Base-by-base conservation (phyloP, 2,888 invertebrate species). In the Machimus atricapillus region DNA sequence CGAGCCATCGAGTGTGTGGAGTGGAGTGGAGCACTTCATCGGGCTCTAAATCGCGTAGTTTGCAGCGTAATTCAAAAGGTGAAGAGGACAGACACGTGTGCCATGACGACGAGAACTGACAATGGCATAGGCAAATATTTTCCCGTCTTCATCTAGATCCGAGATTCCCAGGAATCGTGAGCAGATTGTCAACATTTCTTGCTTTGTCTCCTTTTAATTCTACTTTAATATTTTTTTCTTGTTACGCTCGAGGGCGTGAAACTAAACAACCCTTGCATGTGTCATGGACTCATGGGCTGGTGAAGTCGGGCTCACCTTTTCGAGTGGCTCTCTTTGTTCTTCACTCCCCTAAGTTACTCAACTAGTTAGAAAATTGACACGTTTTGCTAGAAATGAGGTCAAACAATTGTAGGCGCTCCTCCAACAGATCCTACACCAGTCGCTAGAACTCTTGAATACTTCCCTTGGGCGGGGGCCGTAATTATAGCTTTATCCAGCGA, bases 271-370 rank as follows among this genome's bases (percentile, higher is more conserved):
- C 37, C 37, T 37, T 34, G 34, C 76, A 76, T 76, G 34, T 37
- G 12, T 37, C 76, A 76, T 37, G 76, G 66, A 66, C 66, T 66
- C 23, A 27, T 23, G 12, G 27, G 23, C 66, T 76, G 14, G 76
- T 31, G 34, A 14, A 37, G 37, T 34, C 37, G n/a, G 37, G 76
- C 16, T 34, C 76, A 76, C 76, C 76, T 76, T 37, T 76, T 76
- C 37, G 37, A 76, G 76, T 76, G n/a, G 76, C 37, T 34, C 74
- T 3, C 76, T 76, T 76, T 76, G 76, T 76, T 76, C 37, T 37
- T 76, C 76, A n/a, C n/a, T 76, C 76, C 76, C 19, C 37, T 76
- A n/a, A 76, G 76, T 76, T 76, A 76, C 76, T 76, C 76, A 76
- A 76, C 34, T 76, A 76, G 76, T 37, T 76, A 37, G 76, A 76